A percentile compares a stretch with the other conserved stretches of the same genome.
Conservation (phyloP, 2,113 vertebrate genomes). For the Dromiciops gliroides region DNA sequence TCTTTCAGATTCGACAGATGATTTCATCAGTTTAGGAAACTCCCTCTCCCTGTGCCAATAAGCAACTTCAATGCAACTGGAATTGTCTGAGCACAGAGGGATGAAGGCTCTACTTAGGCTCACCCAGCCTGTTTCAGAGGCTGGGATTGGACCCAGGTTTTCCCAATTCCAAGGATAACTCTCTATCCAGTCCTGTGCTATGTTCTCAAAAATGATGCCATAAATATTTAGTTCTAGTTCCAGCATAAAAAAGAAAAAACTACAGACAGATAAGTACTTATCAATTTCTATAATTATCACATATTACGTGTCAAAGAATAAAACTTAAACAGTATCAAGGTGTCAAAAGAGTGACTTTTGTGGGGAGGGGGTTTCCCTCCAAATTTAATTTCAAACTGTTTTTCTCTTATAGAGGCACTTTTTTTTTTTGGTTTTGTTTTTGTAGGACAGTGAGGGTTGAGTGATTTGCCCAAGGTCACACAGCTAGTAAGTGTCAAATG, state of each 20-base stretch:
- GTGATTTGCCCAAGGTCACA: no score
- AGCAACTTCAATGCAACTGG: background rate
- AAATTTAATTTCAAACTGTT: background rate
- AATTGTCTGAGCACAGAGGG: background rate
- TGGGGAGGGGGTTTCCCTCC: no score
- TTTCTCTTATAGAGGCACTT: background rate
- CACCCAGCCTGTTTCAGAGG: background rate
- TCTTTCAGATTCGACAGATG: background rate
- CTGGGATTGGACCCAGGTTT: background rate
- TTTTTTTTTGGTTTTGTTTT: no score
- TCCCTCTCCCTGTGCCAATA: background rate
- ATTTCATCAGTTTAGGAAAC: background rate
- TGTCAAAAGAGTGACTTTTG: background rate
- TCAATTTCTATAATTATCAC: background rate
- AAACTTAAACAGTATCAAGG: background rate
- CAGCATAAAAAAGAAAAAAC: background rate
- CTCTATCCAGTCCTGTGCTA: background rate
- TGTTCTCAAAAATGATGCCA: background rate
- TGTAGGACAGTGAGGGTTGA: no score
- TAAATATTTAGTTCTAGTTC: background rate
- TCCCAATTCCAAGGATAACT: background rate
- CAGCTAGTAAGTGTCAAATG: no score
- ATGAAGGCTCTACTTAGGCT: background rate
- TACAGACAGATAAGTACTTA: background rate
- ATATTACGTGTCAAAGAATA: background rate